Percentiles rank a stretch among this genome's conserved stretches.
These are phyloP conservation scores for Anneissia japonica DNA, from an alignment of 35 echinoderm and acorn worm genomes.

Conservation along the genomic window DNA sequence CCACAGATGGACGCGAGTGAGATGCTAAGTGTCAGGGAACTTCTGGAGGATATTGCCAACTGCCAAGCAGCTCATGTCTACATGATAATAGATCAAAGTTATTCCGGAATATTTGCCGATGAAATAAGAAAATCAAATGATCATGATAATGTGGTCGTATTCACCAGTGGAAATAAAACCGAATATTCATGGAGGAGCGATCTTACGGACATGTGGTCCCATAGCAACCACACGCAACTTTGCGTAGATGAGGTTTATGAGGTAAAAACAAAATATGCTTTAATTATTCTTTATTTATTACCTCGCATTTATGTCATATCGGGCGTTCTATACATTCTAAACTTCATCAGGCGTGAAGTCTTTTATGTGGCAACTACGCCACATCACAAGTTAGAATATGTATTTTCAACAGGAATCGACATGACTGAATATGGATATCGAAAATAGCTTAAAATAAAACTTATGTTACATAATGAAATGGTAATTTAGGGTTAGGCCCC, in stretches of 20 bases:
- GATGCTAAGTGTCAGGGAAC: constrained; percentile 49
- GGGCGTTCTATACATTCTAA: too few relatives aligned
- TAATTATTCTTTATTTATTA: too few relatives aligned
- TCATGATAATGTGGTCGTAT: constrained; percentile 49
- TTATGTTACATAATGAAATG: too few relatives aligned
- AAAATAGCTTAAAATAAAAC: too few relatives aligned
- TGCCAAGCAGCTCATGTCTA: constrained; percentile 70
- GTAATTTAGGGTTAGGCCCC: too few relatives aligned
- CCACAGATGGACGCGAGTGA: constrained; percentile 53
- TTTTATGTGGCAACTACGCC: too few relatives aligned
- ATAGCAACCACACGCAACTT: constrained; percentile 70
- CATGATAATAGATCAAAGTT: constrained; percentile 91
- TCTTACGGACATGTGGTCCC: constrained; percentile 55
- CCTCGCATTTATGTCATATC: too few relatives aligned
- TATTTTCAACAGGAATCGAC: too few relatives aligned
- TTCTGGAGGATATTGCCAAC: constrained; percentile 61
- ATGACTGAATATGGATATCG: too few relatives aligned
- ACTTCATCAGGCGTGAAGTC: too few relatives aligned
- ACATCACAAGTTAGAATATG: too few relatives aligned
- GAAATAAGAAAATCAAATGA: constrained; percentile 14
- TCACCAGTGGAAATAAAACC: constrained; percentile 63
- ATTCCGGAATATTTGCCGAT: constrained; percentile 60
- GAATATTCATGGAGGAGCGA: constrained; percentile 89
- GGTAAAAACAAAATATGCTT: constrained; percentile 11
- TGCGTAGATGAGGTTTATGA: constrained; percentile 60